Conservation (phyloP, 1,140 invertebrate species). For the Cataglyphis hispanica region DNA sequence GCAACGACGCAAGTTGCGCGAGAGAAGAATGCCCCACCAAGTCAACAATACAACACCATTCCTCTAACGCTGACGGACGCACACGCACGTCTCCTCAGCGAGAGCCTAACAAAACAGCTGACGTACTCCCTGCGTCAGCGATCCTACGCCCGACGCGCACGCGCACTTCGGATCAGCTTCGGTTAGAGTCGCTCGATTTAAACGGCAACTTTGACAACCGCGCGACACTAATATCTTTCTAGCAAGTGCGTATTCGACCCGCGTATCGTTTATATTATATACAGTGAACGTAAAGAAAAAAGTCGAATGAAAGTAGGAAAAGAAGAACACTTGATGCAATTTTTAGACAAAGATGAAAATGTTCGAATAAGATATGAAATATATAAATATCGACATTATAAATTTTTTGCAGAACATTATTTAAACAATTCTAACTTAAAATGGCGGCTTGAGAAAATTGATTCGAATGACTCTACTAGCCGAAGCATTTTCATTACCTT, state of each 20-base stretch:
- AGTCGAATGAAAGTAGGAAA: not conserved
- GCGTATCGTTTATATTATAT: too few species aligned
- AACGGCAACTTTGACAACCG: not conserved
- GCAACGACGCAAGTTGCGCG: constrained; percentile 63
- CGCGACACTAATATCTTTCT: not conserved
- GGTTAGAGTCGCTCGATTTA: constrained; percentile 3
- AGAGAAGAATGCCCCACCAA: constrained; percentile 60
- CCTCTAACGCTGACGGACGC: constrained; percentile 32
- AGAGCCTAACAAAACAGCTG: constrained; percentile 79
- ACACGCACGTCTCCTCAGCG: constrained; percentile 65
- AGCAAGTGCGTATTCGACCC: not conserved
- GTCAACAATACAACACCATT: constrained; percentile 75
- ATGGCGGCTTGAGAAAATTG: not conserved
- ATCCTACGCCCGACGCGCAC: constrained; percentile 48
- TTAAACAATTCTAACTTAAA: not conserved
- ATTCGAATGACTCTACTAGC: not conserved
- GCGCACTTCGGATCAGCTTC: constrained; percentile 45
- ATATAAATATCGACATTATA: not conserved
- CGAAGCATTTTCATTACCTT: not conserved
- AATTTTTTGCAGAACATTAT: not conserved
- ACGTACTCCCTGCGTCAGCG: constrained; percentile 80
- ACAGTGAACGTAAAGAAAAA: not conserved
- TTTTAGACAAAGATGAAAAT: not conserved
- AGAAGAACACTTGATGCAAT: not conserved
- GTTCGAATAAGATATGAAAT: not conserved